Base-by-base conservation (phyloP, 1,140 invertebrate genomes). In the Zaprionus vittiger region DNA sequence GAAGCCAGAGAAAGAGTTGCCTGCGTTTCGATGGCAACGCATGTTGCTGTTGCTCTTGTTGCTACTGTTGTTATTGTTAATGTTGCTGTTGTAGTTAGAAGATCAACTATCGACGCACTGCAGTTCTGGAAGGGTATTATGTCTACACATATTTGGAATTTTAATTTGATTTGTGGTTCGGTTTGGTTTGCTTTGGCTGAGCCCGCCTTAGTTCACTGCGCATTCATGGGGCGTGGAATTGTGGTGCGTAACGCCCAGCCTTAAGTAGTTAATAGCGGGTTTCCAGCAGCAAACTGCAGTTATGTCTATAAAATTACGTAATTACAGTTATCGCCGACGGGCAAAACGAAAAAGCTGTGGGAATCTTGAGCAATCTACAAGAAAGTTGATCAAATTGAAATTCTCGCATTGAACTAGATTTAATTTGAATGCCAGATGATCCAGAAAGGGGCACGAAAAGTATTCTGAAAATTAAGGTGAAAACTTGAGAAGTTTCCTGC, bases 81-180 rank as follows among this genome's bases (percentile, higher is more conserved):
- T 56, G 12, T 44, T 37, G 55, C 20, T 64, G 38, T 37, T 72
- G 52, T 31, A 65, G 66, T 17, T 71, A 57, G 26, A 41, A 55
- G 62, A 81, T 65, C 69, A 52, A 71, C 66, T 62, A 73, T 66
- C 12, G 74, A 60, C 24, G 34, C 70, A 60, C 52, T 83, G 77
- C 74, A 79, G 67, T 76, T 81, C 75, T 65, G 5, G 47, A 38
- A 54, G 63, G 22, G 70, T 71, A 79, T 66, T 69, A 62, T 71
- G 61, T 69, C 47, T 67, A 52, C 61, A 69, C 60, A 84, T 68
- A 71, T 84, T 82, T 79, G 82, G 83, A 84, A 82, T 86, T 86
- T 84, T 84, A 85, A 84, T 86, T 84, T 81, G 83, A 84, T 81
- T 86, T 84, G 83, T 86, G 82, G 82, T 85, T 83, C 65, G 63